phyloP scores from a whole-genome alignment of 1,140 invertebrate species.

The Ceratina calcarata region DNA sequence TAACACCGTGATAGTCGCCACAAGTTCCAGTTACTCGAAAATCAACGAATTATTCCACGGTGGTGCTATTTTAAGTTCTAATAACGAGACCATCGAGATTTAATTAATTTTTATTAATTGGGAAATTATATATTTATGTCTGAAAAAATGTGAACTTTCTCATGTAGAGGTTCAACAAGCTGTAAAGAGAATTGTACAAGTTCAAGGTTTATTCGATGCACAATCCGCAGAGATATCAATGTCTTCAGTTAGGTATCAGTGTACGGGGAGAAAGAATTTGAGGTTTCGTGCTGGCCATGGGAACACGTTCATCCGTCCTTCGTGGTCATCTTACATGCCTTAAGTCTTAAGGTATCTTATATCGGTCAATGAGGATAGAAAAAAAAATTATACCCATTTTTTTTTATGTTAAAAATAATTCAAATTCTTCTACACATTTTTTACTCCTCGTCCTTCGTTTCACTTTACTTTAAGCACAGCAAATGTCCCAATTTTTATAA shows the following conservation, averaged over 20 bases:
- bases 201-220: neutral
- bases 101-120: neutral
- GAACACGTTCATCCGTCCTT: constrained; percentile 26
- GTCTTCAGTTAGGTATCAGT: neutral
- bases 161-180: neutral
- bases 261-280: constrained; percentile 21
- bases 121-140: neutral
- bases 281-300: constrained; percentile 10
- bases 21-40: too few species aligned
- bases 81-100: neutral
- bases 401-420: neutral
- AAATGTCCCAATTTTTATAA: too few species aligned
- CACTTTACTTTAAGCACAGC: too few species aligned
- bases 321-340: neutral
- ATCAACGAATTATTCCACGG: too few species aligned
- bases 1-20: neutral
- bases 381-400: constrained; percentile 5
- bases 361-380: neutral
- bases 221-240: neutral
- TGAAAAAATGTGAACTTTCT: too few species aligned
- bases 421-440: too few species aligned
- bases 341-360: constrained; percentile 7
- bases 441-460: too few species aligned
- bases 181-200: neutral
- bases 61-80: neutral